These are phyloP conservation scores for Zonitis immaculata DNA, from an alignment of 2,888 invertebrate genomes.

Conservation along the genomic window DNA sequence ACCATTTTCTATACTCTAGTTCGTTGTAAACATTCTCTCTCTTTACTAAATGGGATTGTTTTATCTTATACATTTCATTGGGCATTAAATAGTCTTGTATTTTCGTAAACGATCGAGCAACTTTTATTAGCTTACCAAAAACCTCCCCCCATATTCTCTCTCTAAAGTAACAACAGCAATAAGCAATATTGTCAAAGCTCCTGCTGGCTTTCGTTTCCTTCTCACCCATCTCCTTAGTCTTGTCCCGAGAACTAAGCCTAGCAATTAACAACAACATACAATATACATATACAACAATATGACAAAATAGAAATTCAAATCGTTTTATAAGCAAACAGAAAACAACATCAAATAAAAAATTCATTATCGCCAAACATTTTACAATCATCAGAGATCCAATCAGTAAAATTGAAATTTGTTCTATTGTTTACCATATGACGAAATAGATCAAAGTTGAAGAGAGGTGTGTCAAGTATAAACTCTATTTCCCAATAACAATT, in stretches of 20 bases:
- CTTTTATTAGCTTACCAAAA: conserved; percentile 43
- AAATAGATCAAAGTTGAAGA: conserved; percentile 38
- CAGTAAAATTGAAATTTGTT: not conserved
- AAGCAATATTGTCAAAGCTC: conserved; percentile 34
- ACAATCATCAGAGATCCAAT: not conserved
- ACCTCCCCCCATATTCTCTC: not conserved
- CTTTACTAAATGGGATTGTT: conserved; percentile 46
- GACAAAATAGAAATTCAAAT: conserved; percentile 10
- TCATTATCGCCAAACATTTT: too few species aligned
- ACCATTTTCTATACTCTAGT: conserved; percentile 14
- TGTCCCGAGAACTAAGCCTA: conserved; percentile 38
- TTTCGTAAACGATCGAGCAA: conserved; percentile 31
- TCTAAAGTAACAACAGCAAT: conserved; percentile 26
- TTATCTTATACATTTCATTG: conserved; percentile 48
- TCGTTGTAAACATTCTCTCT: conserved; percentile 35
- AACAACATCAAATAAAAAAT: too few species aligned
- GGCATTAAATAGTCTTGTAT: conserved; percentile 43
- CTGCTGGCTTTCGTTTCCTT: conserved; percentile 27
- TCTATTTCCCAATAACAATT: conserved; percentile 29
- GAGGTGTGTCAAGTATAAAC: conserved; percentile 42
- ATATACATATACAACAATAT: too few species aligned
- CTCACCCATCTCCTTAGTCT: conserved; percentile 32
- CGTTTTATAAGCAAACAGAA: not conserved
- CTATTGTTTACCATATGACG: conserved; percentile 30
- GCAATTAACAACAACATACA: conserved; percentile 38